Evolutionary conservation across 2,113 vertebrate species (phyloP).

Genomic region (Dromas ardeola): DNA sequence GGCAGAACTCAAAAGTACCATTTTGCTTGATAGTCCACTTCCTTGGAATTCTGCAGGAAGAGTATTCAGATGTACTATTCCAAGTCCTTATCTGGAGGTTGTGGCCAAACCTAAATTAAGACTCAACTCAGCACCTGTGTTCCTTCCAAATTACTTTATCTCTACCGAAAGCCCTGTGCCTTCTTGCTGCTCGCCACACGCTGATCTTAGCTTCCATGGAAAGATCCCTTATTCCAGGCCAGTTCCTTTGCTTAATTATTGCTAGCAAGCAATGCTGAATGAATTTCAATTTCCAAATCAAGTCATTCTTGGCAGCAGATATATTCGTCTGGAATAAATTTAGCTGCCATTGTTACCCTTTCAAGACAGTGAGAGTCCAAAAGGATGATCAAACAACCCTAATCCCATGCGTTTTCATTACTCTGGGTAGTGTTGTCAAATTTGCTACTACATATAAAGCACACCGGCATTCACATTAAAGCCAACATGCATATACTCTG

Average conservation of each 20-base stretch:
- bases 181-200: neutral
- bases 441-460: neutral
- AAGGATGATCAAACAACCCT: neutral
- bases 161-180: neutral
- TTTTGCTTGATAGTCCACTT: neutral
- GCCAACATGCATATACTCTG: neutral
- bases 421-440: neutral
- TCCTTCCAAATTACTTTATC: neutral
- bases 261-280: neutral
- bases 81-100: neutral
- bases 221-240: neutral
- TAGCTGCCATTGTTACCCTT: neutral
- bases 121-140: neutral
- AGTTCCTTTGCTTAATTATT: neutral
- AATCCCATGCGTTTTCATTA: neutral
- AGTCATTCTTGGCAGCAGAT: neutral
- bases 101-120: neutral
- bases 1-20: neutral
- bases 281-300: neutral
- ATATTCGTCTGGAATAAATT: neutral
- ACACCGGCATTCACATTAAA: neutral
- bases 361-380: neutral
- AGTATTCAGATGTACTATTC: neutral
- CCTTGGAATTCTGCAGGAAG: neutral
- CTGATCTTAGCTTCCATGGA: neutral